These are phyloP conservation scores for Chloroceryle amazona DNA, from an alignment of 2,797 vertebrate genomes.

Conservation along the genomic window DNA sequence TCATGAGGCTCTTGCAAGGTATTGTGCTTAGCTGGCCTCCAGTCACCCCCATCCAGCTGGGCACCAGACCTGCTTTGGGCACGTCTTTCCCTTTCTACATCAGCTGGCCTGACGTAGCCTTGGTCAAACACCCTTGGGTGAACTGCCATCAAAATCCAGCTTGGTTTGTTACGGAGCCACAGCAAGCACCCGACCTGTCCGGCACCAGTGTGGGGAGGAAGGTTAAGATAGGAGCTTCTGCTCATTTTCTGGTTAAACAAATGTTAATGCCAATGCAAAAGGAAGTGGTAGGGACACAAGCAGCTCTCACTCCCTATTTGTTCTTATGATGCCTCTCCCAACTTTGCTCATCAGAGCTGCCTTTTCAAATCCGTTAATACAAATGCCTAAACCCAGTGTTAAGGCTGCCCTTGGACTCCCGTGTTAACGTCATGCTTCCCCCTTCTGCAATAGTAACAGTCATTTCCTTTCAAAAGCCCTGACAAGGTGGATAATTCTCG, in stretches of 20 bases:
- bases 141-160: background rate
- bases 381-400: background rate
- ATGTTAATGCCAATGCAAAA: background rate
- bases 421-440: background rate
- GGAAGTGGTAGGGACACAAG: background rate
- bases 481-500: background rate
- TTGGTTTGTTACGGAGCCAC: too few relatives aligned
- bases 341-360: fast-evolving
- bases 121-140: background rate
- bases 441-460: background rate
- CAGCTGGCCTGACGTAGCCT: background rate
- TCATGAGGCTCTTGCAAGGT: background rate
- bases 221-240: background rate
- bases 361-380: background rate
- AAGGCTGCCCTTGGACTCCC: background rate
- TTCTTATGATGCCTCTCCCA: background rate
- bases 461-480: background rate
- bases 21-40: background rate
- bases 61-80: background rate
- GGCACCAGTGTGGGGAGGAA: background rate
- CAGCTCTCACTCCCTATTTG: background rate
- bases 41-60: background rate
- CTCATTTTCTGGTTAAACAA: background rate
- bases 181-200: background rate
- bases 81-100: background rate